Percentiles rank a stretch among this genome's conserved stretches.
phyloP scores from a whole-genome alignment of 2,113 vertebrate genomes.

The Hemiprocne comata region DNA sequence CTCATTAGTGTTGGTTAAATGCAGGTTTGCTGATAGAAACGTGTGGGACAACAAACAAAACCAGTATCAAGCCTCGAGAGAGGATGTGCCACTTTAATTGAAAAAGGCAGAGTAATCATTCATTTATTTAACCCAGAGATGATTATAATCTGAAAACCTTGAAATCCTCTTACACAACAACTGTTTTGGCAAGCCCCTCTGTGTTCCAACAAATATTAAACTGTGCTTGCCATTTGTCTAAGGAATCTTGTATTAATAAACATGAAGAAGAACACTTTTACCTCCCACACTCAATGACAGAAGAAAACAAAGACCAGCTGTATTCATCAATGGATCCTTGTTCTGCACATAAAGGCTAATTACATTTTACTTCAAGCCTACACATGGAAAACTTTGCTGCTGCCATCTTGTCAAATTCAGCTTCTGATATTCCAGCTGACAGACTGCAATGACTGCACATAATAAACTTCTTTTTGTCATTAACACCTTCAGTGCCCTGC shows the following conservation, averaged over 20 bases:
- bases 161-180: constrained; percentile 80
- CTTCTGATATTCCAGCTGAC: constrained; percentile 75
- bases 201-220: constrained; percentile 81
- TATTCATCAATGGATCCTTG: constrained; percentile 90
- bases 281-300: constrained; percentile 85
- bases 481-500: constrained; percentile 48
- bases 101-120: constrained; percentile 69
- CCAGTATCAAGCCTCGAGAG: constrained; percentile 28
- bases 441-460: constrained; percentile 40
- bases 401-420: constrained; percentile 74
- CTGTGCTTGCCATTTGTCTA: constrained; percentile 83
- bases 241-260: constrained; percentile 87
- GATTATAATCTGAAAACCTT: constrained; percentile 71
- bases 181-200: constrained; percentile 78
- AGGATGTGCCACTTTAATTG: constrained; percentile 61
- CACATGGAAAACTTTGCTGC: constrained; percentile 86
- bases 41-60: constrained; percentile 25
- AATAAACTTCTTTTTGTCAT: constrained; percentile 6
- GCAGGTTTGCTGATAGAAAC: constrained; percentile 12
- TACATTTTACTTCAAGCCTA: constrained; percentile 87
- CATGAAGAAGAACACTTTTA: constrained; percentile 86
- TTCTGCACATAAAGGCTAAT: constrained; percentile 88
- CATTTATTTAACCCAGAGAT: constrained; percentile 77
- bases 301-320: constrained; percentile 87
- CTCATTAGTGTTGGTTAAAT: neutral